Evolutionary conservation across 2,113 vertebrate species (phyloP).

Genomic region (Zootoca vivipara): DNA sequence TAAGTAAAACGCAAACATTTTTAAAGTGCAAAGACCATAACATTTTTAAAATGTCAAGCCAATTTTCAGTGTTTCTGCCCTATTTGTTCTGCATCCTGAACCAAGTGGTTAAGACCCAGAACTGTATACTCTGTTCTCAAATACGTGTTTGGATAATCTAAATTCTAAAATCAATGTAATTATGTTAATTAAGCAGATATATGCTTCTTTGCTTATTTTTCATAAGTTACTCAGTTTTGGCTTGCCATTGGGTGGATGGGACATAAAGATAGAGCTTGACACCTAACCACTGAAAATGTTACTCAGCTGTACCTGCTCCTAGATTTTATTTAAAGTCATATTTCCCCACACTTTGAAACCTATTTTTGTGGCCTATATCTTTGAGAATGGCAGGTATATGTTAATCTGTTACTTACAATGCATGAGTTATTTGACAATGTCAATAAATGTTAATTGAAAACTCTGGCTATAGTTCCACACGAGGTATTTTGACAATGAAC

Average conservation of each 20-base stretch:
- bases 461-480: background rate
- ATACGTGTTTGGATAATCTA: background rate
- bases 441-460: background rate
- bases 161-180: background rate
- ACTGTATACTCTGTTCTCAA: background rate
- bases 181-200: background rate
- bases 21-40: background rate
- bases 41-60: background rate
- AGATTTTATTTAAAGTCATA: background rate
- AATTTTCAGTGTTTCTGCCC: background rate
- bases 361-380: background rate
- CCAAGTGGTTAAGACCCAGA: background rate
- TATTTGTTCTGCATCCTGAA: background rate
- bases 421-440: background rate
- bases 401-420: background rate
- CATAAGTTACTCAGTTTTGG: background rate
- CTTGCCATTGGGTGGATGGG: background rate
- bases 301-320: background rate
- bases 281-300: background rate
- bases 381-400: background rate
- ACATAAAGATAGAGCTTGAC: background rate
- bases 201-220: too few species aligned
- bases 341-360: background rate
- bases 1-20: background rate
- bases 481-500: too few species aligned